A percentile compares a stretch with the other conserved stretches of the same genome.
Conservation (phyloP, 1,140 invertebrate species). For the Lordiphosa mommai region DNA sequence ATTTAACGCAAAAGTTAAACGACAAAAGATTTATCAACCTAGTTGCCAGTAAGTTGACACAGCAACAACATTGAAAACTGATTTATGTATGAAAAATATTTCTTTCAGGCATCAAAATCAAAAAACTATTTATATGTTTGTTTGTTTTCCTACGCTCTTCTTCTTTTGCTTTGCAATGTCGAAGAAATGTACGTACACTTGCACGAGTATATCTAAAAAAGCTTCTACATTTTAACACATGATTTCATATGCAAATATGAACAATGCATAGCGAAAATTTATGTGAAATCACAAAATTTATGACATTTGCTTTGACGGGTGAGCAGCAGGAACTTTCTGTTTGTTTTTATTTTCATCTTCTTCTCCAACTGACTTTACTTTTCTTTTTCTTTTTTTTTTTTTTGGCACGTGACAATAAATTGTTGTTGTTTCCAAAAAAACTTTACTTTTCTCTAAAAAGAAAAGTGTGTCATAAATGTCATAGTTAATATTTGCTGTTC, state of each 20-base stretch:
- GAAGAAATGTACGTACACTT: no score
- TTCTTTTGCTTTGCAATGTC: no score
- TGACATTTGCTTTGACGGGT: conserved; percentile 48
- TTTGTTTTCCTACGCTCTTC: background rate
- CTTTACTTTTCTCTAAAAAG: conserved; percentile 31
- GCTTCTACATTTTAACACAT: conserved; percentile 70
- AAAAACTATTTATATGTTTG: conserved; percentile 2
- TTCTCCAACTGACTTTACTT: background rate
- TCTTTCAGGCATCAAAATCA: background rate
- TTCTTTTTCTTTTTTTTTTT: background rate
- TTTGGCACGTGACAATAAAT: conserved; percentile 70
- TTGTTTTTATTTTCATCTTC: conserved; percentile 18
- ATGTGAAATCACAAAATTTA: conserved; percentile 72
- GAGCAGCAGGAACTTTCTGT: conserved; percentile 4
- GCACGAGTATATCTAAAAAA: conserved; percentile 1
- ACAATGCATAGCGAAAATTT: conserved; percentile 57
- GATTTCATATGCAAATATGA: conserved; percentile 75
- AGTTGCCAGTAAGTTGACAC: no score
- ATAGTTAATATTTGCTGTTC: conserved; percentile 75
- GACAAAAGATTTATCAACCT: background rate
- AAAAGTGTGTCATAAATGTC: conserved; percentile 75
- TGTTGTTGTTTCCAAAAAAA: conserved; percentile 56
- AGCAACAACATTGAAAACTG: no score
- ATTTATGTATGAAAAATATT: no score
- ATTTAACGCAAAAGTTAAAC: background rate